Evolutionary conservation across 2,113 vertebrate species (phyloP).

Genomic region (Hyperopisus bebe): DNA sequence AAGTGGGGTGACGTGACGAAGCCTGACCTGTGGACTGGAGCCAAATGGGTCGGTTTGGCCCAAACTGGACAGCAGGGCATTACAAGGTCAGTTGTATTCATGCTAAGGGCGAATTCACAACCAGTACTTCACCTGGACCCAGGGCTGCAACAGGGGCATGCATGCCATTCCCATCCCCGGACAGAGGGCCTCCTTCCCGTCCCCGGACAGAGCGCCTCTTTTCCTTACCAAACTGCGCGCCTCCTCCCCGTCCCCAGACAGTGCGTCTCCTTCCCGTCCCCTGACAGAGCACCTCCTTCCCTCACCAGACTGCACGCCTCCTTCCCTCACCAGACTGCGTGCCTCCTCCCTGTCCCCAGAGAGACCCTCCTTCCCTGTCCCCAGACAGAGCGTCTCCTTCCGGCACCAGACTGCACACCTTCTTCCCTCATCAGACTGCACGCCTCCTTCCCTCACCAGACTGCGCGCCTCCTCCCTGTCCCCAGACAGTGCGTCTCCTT

Average conservation of each 20-base stretch:
- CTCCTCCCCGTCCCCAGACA: neutral
- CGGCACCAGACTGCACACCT: too few relatives aligned
- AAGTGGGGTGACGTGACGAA: neutral
- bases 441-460: too few relatives aligned
- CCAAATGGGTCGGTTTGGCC: neutral
- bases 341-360: neutral
- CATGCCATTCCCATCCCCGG: neutral
- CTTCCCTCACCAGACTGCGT: too few relatives aligned
- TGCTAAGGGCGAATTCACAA: neutral
- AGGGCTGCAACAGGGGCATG: neutral
- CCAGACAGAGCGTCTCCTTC: too few relatives aligned
- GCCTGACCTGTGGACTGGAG: neutral
- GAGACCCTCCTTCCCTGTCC: too few relatives aligned
- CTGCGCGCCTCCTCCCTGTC: too few relatives aligned
- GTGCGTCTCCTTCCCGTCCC: neutral
- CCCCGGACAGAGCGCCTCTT: too few relatives aligned
- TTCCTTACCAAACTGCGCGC: neutral
- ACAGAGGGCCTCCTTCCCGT: too few relatives aligned
- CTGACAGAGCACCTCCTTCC: too few relatives aligned
- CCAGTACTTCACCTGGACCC: neutral
- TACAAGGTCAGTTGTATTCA: too few relatives aligned
- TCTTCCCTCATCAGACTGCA: too few relatives aligned
- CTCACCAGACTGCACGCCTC: too few relatives aligned
- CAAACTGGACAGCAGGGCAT: neutral
- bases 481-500: neutral